Base-by-base conservation (phyloP, 2,888 invertebrate genomes). In the Pandemis cinnamomeana region DNA sequence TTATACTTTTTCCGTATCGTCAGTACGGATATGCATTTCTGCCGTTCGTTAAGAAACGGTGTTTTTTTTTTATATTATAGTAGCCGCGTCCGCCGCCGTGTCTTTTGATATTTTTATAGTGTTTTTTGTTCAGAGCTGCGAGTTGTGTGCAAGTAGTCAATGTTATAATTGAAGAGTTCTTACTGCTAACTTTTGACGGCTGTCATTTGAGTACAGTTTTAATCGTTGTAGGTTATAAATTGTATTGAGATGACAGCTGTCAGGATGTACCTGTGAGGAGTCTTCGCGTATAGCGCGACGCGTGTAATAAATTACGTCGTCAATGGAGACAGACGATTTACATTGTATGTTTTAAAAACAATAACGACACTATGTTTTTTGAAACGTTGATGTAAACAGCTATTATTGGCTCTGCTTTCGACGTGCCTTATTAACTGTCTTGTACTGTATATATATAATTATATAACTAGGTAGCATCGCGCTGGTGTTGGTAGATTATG, bases 41-140 rank as follows among this genome's bases (percentile, higher is more conserved):
- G 20, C 58, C 27, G 27, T 20, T 20, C 55, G 58, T 11, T 11
- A 5, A 2, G 8, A 10, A 11, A 5, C 4, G 58, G 27, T 20
- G 6, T 20, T 20, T 20, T 15, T 51, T 8, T 15, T 55, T 58
- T 20, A 44, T 4, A 42, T 64, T 10, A 13, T 27, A 10, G 5
- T 51, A 15, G 66, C 20, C 67, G 66, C 67, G 64, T 36, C 71
- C 74, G 70, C 66, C 66, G 44, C 70, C 41, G 10, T 13, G 36
- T 41, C 53, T 20, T 74, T 74, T 74, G 61, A 71, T 71, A 74
- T 66, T 71, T 74, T 74, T 75, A 67, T 71, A 75, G 75, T 51
- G 67, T 55, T 63, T 36, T 75, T 58, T 51, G 61, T 51, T 53
- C 41, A 58, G 70, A 53, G 71, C 13, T 53, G 69, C 64, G 67